Base-by-base conservation (phyloP, 2,888 invertebrate genomes). In the Ochropacha duplaris region DNA sequence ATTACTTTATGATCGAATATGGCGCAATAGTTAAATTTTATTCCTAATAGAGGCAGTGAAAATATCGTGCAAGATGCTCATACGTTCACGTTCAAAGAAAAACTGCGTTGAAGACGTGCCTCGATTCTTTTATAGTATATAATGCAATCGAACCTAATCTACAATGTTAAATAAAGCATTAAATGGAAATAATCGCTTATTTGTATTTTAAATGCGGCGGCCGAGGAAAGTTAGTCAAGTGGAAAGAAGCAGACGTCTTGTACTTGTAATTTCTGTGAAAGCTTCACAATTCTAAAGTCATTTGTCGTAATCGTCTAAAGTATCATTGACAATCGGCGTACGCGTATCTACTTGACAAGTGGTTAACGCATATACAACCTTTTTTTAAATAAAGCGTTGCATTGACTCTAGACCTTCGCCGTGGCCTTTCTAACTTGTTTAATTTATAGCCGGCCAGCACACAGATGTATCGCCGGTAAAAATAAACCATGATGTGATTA, bases 371-470 rank as follows among this genome's bases (percentile, higher is more conserved):
- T 44, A 44, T 9, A 44, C 44, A 19, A 44, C 44, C 44, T 19
- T 24, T 31, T 56, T 63, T 64, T 64, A 61, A 65, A 49, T 49
- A 58, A 62, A 61, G 56, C 61, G 57, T 62, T 59, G 52, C 61
- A 68, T 64, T 60, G 69, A 74, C 69, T 68, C 67, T 63, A 78
- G 80, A 79, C 86, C 88, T 88, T 88, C 83, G 74, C 84, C 85
- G 75, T 87, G 88, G 83, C 85, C 84, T 87, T 85, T 81, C 79
- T 76, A 83, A 75, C 76, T 74, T 71, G 80, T 79, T 83, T 79
- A 84, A 90, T 87, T 80, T 81, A 77, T 74, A 59, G 62, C 65
- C 67, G 62, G 61, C 69, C 66, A 68, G 54, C 59, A 68, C 71
- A 69, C 68, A 66, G 69, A 67, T 68, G 61, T 71, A 68, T 62